These are phyloP conservation scores for Branchellion lobata DNA, from an alignment of 2,888 invertebrate species.

Conservation along the genomic window DNA sequence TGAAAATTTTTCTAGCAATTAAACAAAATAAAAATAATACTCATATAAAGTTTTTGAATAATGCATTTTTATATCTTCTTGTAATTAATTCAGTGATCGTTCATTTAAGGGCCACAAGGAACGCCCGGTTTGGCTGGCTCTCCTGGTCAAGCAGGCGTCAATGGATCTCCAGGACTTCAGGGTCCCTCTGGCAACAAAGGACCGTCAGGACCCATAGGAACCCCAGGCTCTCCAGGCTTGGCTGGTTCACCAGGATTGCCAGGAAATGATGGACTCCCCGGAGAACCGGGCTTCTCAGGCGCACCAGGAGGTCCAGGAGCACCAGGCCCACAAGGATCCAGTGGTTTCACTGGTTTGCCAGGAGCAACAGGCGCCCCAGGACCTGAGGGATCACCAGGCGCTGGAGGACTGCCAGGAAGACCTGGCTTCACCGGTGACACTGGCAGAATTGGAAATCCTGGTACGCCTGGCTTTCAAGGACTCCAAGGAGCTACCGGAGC, in stretches of 20 bases:
- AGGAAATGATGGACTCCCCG: slow-evolving; percentile 4
- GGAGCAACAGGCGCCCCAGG: slow-evolving; percentile 50
- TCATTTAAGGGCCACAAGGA: slow-evolving; percentile 41
- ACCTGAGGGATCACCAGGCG: slow-evolving; percentile 41
- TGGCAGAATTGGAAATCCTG: slow-evolving; percentile 6
- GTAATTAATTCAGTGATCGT: too few species aligned
- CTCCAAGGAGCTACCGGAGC: slow-evolving; percentile 5
- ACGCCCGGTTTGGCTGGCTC: slow-evolving; percentile 36
- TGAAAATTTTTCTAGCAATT: too few species aligned
- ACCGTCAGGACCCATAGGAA: neutral
- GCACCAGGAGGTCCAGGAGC: neutral
- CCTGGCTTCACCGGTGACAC: slow-evolving; percentile 8
- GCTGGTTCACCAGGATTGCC: neutral
- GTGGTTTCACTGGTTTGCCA: slow-evolving; percentile 47
- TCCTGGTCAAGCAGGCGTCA: slow-evolving; percentile 48
- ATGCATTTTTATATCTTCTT: too few species aligned
- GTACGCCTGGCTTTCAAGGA: neutral
- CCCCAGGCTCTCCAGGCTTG: neutral
- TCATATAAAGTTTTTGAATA: too few species aligned
- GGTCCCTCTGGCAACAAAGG: slow-evolving; percentile 34
- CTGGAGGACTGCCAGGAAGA: slow-evolving; percentile 35
- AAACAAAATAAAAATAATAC: too few species aligned
- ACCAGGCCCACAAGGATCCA: slow-evolving; percentile 46
- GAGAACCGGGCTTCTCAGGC: slow-evolving; percentile 3
- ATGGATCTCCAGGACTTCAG: slow-evolving; percentile 40